These are phyloP conservation scores for Zosterops hypoxanthus DNA, from an alignment of 2,113 vertebrate genomes.

Conservation along the genomic window DNA sequence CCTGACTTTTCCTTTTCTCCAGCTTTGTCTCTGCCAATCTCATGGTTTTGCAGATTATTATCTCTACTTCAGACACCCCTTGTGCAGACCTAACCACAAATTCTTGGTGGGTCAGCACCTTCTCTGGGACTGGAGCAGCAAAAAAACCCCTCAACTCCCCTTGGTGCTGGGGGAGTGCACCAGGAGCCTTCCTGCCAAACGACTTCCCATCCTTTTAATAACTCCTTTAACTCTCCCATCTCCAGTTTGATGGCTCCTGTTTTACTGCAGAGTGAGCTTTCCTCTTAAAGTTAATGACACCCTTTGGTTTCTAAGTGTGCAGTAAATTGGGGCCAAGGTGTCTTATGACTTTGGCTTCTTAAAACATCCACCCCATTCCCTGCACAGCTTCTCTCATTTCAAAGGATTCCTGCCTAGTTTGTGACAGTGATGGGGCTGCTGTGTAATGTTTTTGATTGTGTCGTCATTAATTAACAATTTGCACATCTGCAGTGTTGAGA, in stretches of 20 bases:
- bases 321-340: constrained; percentile 38
- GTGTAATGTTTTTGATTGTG: fast-evolving
- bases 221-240: constrained; percentile 62
- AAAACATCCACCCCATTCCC: background rate
- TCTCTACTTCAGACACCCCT: background rate
- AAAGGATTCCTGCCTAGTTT: background rate
- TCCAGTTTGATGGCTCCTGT: constrained; percentile 37
- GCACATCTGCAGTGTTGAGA: background rate
- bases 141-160: background rate
- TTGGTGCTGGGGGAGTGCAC: background rate
- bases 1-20: background rate
- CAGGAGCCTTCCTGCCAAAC: background rate
- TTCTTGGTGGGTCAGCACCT: background rate
- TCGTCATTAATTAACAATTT: background rate
- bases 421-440: background rate
- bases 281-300: constrained; percentile 51
- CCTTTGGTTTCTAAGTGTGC: constrained; percentile 16
- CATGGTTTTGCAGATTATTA: background rate
- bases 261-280: constrained; percentile 59
- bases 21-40: background rate
- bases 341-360: constrained; percentile 10
- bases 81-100: background rate
- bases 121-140: background rate
- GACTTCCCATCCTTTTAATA: constrained; percentile 43
- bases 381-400: background rate